Base-by-base conservation (phyloP, 1,140 invertebrate species). In the Holotrichia oblita region DNA sequence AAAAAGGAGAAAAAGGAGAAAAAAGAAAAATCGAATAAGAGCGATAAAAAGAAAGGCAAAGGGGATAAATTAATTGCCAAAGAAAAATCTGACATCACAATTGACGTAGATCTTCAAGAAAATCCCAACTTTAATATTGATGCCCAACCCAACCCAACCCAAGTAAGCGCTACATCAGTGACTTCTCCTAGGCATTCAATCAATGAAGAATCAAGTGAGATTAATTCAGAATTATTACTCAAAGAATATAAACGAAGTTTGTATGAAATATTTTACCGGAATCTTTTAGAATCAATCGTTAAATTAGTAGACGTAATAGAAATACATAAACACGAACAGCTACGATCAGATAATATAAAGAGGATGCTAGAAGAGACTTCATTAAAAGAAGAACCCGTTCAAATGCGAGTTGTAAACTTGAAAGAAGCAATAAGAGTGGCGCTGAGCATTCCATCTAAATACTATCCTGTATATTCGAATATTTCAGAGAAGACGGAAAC, bases 241-340 rank as follows among this genome's bases (percentile, higher is more conserved):
- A 22, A 76, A 76, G 41, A 76, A 76, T 76, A 76, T 22, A 76
- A 44, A 48, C 40, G 24, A 0, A 24, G 20, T 14, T n/a, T 76
- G 12, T 76, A 76, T 27, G 24, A 48, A 2, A 24, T 76, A 20
- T 76, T 76, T n/a, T 76, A 76, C 20, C 40, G 20, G 2, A 2
- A 76, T 55, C 20, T 76, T 3, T 44, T 20, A 24, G 75, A 76
- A 20, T 41, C 75, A n/a, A 42, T 27, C 0, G 40, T 44, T 6
- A 76, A 55, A 48, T 10, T 76, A 27, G 41, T 22, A 12, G 75
- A 76, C 12, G 12, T 76, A 14, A 27, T 44, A 41, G 75, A 76
- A 55, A 14, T 34, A 8, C 22, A 76, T 10, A 55, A 76, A 55
- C 41, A 24, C 2, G 41, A 42, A 48, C 0, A 27, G 22, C 2